Percentiles rank a stretch among this genome's conserved stretches.
phyloP scores from a whole-genome alignment of 2,888 invertebrate species.

The Caradrina clavipalpis region DNA sequence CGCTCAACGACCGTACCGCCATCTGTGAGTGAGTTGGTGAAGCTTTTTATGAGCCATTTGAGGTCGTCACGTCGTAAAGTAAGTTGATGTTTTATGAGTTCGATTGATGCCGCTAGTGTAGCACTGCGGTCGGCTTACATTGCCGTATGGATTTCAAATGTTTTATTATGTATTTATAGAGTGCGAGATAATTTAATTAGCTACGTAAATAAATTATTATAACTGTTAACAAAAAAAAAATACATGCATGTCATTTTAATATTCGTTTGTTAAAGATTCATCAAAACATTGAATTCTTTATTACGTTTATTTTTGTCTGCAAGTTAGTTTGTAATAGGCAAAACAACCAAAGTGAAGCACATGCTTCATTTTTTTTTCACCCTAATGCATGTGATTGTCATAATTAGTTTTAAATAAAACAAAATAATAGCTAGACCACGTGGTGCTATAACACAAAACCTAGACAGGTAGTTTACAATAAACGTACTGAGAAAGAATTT shows the following conservation, averaged over 20 bases:
- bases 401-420: not conserved
- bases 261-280: not conserved
- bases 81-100: constrained; percentile 85
- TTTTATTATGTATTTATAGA: constrained; percentile 26
- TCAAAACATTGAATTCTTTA: not conserved
- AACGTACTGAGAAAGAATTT: constrained; percentile 44
- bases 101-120: constrained; percentile 88
- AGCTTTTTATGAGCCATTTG: constrained; percentile 88
- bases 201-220: not conserved
- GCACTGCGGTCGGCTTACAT: constrained; percentile 70
- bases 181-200: too few species aligned
- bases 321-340: too few species aligned
- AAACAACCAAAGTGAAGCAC: too few species aligned
- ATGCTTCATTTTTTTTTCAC: too few species aligned
- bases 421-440: constrained; percentile 15
- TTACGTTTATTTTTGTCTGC: too few species aligned
- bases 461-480: constrained; percentile 33
- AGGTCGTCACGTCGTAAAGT: constrained; percentile 87
- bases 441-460: constrained; percentile 14
- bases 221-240: too few species aligned
- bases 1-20: constrained; percentile 77
- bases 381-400: not conserved
- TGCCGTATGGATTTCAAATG: constrained; percentile 16
- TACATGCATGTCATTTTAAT: not conserved
- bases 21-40: constrained; percentile 83